These are phyloP conservation scores for Turnix velox DNA, from an alignment of 2,113 vertebrate species.

Conservation along the genomic window DNA sequence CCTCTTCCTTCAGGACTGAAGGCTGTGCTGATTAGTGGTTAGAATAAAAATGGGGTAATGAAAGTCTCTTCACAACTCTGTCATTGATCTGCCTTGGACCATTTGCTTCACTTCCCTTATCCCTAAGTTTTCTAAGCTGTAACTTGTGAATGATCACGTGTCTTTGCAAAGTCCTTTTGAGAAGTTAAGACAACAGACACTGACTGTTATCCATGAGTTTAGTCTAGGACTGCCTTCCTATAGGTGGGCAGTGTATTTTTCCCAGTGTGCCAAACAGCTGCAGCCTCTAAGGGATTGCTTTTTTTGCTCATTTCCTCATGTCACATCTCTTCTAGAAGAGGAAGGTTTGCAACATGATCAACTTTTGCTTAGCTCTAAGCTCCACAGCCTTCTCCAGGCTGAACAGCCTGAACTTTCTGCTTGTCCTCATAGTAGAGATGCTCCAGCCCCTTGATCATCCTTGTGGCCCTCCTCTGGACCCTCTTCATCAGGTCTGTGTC, in stretches of 20 bases:
- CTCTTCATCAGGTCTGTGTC: no score
- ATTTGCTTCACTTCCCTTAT: neutral
- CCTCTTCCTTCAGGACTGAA: neutral
- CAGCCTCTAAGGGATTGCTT: neutral
- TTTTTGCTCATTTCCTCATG: rapidly evolving
- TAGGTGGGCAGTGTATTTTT: neutral
- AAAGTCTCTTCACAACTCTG: neutral
- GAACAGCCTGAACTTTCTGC: no score
- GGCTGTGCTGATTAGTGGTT: neutral
- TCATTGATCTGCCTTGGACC: neutral
- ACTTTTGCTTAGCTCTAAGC: neutral
- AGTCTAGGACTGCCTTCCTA: neutral
- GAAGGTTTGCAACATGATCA: neutral
- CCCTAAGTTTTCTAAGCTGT: neutral
- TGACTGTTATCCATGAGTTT: neutral
- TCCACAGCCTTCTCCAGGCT: no score
- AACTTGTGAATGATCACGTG: neutral
- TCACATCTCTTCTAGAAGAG: neutral
- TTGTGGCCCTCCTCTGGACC: no score
- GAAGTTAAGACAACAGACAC: neutral
- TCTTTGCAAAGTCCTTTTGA: neutral
- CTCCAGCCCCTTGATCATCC: no score
- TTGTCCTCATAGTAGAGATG: no score
- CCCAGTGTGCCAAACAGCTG: neutral
- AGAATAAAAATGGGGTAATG: neutral